Evolutionary conservation across 2,113 vertebrate species (phyloP), one percentile per base, ranked within the genome.

Genomic region (Chlamydotis undulata): DNA sequence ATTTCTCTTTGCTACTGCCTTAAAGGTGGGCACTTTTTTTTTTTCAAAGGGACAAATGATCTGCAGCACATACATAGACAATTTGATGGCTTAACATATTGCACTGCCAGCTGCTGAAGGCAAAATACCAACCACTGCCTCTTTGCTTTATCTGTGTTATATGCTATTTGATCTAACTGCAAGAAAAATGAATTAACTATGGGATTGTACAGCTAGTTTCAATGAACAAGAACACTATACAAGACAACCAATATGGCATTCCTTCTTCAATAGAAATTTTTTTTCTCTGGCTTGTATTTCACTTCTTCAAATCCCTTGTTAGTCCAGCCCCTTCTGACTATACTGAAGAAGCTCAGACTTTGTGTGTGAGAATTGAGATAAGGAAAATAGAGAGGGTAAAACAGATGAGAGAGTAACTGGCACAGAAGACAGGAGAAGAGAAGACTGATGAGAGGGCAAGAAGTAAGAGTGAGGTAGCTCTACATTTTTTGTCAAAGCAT

Each of bases 171-270:
- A 78, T 69, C 31, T 53, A 68, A 91, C 76, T 81, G 35, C n/a
- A 85, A 89, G 83, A 61, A 95, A 94, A 88, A 81, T 25, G 86
- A 92, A 87, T 92, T 89, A 83, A 89, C 89, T 84, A 69, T 49
- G 50, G 47, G 63, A 80, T 55, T 85, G 59, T 74, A 71, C 60
- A 77, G 90, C 83, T 91, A 82, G 89, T 95, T 89, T 93, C 49
- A 50, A 53, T 87, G 90, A 93, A 90, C 33, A 63, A 84, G 52
- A 90, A 24, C 64, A 65, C 43, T 57, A 87, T 47, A 64, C 26
- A 53, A 73, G 69, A 49, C 49, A 92, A 87, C 52, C 21, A 86
- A 79, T 63, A 92, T 26, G 61, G 19, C 61, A 68, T 11, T 75
- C 39, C 41, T 68, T 52, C 71, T 76, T 86, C 64, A 70, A 10